Percentiles rank a stretch among this genome's conserved stretches.
phyloP scores from a whole-genome alignment of 1,140 invertebrate genomes.

The Drosophila gunungcola region DNA sequence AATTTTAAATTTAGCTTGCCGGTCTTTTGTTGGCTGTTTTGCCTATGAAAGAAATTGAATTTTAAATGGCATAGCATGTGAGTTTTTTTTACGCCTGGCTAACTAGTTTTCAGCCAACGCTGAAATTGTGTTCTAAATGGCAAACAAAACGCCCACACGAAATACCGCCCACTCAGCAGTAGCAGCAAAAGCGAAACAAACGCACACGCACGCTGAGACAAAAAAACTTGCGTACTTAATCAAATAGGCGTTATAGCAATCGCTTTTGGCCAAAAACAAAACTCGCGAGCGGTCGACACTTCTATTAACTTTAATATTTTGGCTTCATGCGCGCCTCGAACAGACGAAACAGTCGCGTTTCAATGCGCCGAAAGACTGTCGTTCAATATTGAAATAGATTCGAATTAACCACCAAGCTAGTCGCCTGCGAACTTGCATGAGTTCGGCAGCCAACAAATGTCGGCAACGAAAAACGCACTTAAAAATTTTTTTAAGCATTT shows the following conservation, averaged over 20 bases:
- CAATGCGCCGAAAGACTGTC: conserved; percentile 46
- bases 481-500: not conserved
- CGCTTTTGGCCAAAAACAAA: conserved; percentile 56
- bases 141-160: conserved; percentile 56
- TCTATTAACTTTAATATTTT: not conserved
- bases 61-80: conserved; percentile 10
- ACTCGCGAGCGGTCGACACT: conserved; percentile 23
- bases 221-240: conserved; percentile 65
- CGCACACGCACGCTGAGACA: conserved; percentile 30
- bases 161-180: conserved; percentile 38
- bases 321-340: conserved; percentile 17
- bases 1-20: conserved; percentile 45
- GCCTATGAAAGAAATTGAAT: conserved; percentile 44
- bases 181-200: conserved; percentile 1
- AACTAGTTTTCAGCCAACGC: conserved; percentile 55
- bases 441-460: not conserved
- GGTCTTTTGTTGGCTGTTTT: conserved; percentile 41
- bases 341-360: conserved; percentile 55
- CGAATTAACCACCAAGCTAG: conserved; percentile 3
- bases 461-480: no score
- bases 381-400: conserved; percentile 31
- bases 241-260: conserved; percentile 60
- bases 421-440: conserved; percentile 16
- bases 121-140: conserved; percentile 49
- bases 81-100: conserved; percentile 7